Evolutionary conservation across 1,140 invertebrate species (phyloP).

Genomic region (Tetragonula clypearis): DNA sequence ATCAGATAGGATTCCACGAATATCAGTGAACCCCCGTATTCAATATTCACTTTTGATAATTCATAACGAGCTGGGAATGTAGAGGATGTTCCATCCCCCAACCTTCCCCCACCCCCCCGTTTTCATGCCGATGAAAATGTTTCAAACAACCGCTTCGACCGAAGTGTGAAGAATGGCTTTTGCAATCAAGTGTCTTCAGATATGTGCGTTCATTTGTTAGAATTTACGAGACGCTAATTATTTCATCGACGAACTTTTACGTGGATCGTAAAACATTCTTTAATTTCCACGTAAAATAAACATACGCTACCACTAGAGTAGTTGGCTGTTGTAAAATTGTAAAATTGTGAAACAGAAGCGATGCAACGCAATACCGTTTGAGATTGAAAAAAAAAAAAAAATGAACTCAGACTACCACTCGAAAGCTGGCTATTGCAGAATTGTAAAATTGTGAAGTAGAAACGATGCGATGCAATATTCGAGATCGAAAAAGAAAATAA

Average conservation of each 20-base stretch:
- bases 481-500: no score
- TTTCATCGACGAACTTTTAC: neutral
- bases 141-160: neutral
- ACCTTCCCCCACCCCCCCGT: neutral
- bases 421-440: no score
- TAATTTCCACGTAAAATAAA: no score
- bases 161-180: neutral
- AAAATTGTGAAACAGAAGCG: no score
- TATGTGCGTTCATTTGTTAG: neutral
- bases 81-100: neutral
- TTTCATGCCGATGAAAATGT: neutral
- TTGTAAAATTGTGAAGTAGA: no score
- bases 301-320: no score
- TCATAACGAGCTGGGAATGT: neutral
- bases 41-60: slow-evolving; percentile 3
- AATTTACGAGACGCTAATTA: neutral
- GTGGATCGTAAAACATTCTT: neutral
- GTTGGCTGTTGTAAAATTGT: no score
- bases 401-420: no score
- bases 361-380: no score
- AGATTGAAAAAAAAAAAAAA: neutral
- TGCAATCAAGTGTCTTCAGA: neutral
- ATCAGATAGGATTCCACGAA: neutral
- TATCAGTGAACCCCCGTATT: neutral
- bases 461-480: no score